Evolutionary conservation across 2,888 invertebrate genomes (phyloP), one percentile per base, ranked within the genome.

Genomic region (Agrochola lota): DNA sequence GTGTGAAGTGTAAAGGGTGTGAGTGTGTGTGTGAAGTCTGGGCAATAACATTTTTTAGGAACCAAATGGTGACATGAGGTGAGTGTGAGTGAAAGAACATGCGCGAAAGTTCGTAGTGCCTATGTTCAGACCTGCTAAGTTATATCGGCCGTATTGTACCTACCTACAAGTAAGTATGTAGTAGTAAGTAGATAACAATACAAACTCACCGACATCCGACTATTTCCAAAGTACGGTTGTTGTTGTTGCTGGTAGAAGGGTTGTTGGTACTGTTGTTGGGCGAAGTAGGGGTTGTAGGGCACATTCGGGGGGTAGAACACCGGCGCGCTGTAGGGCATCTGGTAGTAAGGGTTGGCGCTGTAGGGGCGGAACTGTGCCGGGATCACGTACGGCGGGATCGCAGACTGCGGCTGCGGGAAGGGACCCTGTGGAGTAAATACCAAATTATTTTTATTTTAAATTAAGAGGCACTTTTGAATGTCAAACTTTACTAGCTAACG

Each of bases 121-220:
- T 35, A 35, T 35, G 35, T 35, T 35, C 35, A 35, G 35, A 35
- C 35, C 35, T 35, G 35, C 35, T 4, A 35, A 35, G 35, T 4
- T 35, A 35, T 5, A 35, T 35, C 35, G 35, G 35, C 35, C 35
- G 35, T 3, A 35, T 35, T 35, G 35, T 35, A 35, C 35, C 35
- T 35, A 35, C 35, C 35, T 35, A 35, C 35, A 35, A 35, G 35
- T 35, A 35, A 35, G 35, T 35, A 35, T 30, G 30, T 30, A 30
- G 30, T 30, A 35, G 35, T 35, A 35, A 3, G 35, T 35, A 35
- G 26, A 26, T 7, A 66, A n/a, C 11, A 52, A 60, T 15, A 52
- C 0, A 40, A 30, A 94, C 97, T 96, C 90, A 97, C 97, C 91
- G 97, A 97, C 94, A 97, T 97, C 87, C 97, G 94, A 83, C 94